These are phyloP conservation scores for Callopanchax toddi DNA, from an alignment of 2,113 vertebrate species.

Conservation along the genomic window DNA sequence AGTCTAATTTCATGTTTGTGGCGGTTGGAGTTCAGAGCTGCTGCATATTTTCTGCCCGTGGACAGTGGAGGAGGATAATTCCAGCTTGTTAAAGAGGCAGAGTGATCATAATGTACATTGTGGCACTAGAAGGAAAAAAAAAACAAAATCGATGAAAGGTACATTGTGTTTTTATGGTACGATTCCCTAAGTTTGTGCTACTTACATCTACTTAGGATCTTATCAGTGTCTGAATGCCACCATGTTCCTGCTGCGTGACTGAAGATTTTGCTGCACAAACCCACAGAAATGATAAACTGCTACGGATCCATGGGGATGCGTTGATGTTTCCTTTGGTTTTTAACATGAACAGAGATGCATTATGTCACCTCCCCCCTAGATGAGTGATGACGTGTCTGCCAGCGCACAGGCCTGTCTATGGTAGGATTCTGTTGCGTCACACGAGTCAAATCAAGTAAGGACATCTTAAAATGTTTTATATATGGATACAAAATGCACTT, in stretches of 20 bases:
- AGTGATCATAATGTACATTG: not conserved
- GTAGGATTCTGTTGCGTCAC: not conserved
- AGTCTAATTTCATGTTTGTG: conserved; percentile 25
- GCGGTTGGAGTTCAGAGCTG: conserved; percentile 3
- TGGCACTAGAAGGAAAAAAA: not conserved
- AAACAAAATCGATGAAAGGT: not conserved
- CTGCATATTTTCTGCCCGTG: conserved; percentile 1
- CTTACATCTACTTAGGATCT: not conserved
- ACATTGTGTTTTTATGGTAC: not conserved
- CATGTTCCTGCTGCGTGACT: not conserved
- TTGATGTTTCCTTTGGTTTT: not conserved
- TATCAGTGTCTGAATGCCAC: not conserved
- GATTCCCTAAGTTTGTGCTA: not conserved
- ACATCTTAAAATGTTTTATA: not conserved
- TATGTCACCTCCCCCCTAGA: not conserved
- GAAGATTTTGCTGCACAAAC: not conserved
- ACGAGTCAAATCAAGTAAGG: not conserved
- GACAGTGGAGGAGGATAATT: conserved; percentile 5
- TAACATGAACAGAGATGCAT: not conserved
- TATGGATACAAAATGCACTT: not conserved
- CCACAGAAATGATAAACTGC: not conserved
- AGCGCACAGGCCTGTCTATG: not conserved
- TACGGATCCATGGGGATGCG: not conserved
- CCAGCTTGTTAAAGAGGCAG: not conserved
- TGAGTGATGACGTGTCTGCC: not conserved